A percentile compares a stretch with the other conserved stretches of the same genome.
These are phyloP conservation scores for Harpagoxenus sublaevis DNA, from an alignment of 2,888 invertebrate species.

Conservation along the genomic window DNA sequence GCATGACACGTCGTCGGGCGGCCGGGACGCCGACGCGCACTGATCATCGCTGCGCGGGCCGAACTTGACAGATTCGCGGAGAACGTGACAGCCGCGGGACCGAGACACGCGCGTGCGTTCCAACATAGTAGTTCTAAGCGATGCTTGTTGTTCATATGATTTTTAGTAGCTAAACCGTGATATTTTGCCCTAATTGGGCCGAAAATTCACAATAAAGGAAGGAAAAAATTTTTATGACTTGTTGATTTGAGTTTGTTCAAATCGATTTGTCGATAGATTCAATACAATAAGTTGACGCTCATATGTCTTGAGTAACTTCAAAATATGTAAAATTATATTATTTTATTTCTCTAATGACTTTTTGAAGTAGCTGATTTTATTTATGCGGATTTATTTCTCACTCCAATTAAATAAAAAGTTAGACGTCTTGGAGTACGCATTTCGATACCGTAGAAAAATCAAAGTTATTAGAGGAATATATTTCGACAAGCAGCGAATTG, in stretches of 20 bases:
- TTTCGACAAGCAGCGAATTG: neutral
- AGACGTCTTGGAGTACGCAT: neutral
- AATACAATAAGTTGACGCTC: neutral
- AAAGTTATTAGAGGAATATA: neutral
- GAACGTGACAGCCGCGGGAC: constrained; percentile 64
- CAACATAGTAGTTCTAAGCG: neutral
- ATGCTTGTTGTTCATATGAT: neutral
- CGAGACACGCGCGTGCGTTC: constrained; percentile 62
- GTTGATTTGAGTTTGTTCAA: neutral
- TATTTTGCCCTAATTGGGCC: neutral
- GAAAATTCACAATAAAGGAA: neutral
- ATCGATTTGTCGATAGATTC: neutral
- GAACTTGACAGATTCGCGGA: constrained; percentile 60
- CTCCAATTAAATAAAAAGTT: neutral
- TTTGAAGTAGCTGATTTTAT: neutral
- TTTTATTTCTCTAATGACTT: neutral
- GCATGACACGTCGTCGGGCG: constrained; percentile 47
- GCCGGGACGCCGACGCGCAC: neutral
- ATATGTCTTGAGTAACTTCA: neutral
- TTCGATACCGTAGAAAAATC: neutral
- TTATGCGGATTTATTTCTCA: neutral
- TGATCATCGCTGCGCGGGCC: constrained; percentile 47
- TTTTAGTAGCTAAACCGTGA: neutral
- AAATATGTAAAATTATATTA: neutral
- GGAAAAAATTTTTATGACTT: neutral